Conservation (phyloP, 1,140 invertebrate genomes). For the Drosophila yakuba region DNA sequence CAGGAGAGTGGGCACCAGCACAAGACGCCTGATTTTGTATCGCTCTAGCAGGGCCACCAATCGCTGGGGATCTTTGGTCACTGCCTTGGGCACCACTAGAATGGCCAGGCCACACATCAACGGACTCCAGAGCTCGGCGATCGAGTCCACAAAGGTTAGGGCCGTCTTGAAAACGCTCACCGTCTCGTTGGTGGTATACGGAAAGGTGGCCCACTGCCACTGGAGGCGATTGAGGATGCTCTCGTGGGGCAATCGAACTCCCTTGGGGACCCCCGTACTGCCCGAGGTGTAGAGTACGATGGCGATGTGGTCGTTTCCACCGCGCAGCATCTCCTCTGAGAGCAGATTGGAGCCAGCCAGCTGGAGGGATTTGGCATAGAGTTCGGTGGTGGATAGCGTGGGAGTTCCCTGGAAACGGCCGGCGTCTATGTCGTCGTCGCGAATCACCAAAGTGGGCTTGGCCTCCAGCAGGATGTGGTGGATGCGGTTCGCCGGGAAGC, state of each 20-base stretch:
- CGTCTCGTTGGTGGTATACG: slow-evolving; percentile 88
- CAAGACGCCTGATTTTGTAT: slow-evolving; percentile 90
- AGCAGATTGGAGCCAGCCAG: slow-evolving; percentile 63
- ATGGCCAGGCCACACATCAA: slow-evolving; percentile 89
- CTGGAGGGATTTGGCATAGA: slow-evolving; percentile 68
- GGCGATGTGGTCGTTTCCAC: slow-evolving; percentile 86
- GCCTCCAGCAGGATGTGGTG: slow-evolving; percentile 92
- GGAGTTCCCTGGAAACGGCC: slow-evolving; percentile 63
- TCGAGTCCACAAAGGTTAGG: slow-evolving; percentile 94
- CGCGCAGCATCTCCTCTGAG: slow-evolving; percentile 66
- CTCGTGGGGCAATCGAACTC: slow-evolving; percentile 92
- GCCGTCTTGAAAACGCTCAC: slow-evolving; percentile 94
- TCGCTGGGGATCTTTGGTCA: slow-evolving; percentile 91
- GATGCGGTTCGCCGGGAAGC: slow-evolving; percentile 90
- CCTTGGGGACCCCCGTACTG: slow-evolving; percentile 96
- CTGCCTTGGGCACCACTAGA: slow-evolving; percentile 89
- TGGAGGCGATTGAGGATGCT: slow-evolving; percentile 91
- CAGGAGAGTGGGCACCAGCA: slow-evolving; percentile 93
- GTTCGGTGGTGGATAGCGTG: slow-evolving; percentile 62
- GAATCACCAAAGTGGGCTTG: slow-evolving; percentile 89
- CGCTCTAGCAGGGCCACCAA: slow-evolving; percentile 89
- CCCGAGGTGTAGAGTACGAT: slow-evolving; percentile 96
- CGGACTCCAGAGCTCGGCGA: slow-evolving; percentile 94
- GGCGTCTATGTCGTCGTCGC: slow-evolving; percentile 86
- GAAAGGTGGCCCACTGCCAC: slow-evolving; percentile 94